These are phyloP conservation scores for Aricia agestis DNA, from an alignment of 1,140 invertebrate genomes.

Conservation along the genomic window DNA sequence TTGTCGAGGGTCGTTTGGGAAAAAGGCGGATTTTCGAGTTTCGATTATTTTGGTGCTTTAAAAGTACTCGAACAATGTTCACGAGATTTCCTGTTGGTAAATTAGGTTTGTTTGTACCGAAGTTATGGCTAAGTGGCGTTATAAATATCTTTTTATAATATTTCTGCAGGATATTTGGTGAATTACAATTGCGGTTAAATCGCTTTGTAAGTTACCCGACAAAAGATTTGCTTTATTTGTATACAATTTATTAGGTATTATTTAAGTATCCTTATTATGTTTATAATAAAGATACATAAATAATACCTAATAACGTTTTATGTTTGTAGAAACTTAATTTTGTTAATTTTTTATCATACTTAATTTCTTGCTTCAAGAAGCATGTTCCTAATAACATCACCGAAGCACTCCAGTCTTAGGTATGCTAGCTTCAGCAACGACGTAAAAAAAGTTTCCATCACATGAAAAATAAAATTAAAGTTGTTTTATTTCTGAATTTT, in stretches of 20 bases:
- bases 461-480: no score
- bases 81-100: conserved; percentile 44
- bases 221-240: conserved; percentile 12
- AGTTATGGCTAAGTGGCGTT: not conserved
- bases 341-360: no score
- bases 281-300: no score
- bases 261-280: not conserved
- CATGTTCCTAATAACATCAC: no score
- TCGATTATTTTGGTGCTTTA: conserved; percentile 40
- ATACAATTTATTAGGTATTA: not conserved
- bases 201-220: not conserved
- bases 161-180: conserved; percentile 7
- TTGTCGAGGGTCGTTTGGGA: conserved; percentile 45
- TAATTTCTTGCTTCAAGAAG: no score
- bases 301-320: no score
- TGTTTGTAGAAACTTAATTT: no score
- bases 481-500: no score
- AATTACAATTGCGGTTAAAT: conserved; percentile 16
- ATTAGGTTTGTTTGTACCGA: conserved; percentile 33
- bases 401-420: no score
- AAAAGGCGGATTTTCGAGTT: conserved; percentile 40
- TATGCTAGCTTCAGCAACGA: no score
- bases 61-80: conserved; percentile 36
- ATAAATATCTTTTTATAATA: not conserved
- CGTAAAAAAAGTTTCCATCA: no score